Evolutionary conservation across 92 coral and sea anemone genomes (phyloP), one percentile per base, ranked within the genome.

Genomic region (Zoanthus solanderi): DNA sequence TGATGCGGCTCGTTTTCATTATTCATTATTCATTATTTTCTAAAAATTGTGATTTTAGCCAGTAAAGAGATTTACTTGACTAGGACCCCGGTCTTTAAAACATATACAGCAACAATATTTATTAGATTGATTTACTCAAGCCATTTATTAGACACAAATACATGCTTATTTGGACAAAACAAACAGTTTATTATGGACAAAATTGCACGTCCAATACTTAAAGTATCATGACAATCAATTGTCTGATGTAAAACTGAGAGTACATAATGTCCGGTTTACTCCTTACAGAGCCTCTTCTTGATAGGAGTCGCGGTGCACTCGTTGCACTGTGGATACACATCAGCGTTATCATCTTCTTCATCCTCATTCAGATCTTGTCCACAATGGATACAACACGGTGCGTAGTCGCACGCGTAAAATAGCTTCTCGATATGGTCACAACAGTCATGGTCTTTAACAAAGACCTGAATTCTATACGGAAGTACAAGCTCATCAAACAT

Each of bases 371-470:
- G 37, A 76, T 76, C 79, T 76, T 76, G 63, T 47, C 42, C 61
- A 76, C 65, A 76, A 28, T 76, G 42, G 60, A 76, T 76, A 63
- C 63, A 76, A 28, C 79, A 76, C 32, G 15, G 79, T 76, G 63
- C 17, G 16, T 76, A 50, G 79, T 76, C 42, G 42, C 63, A 50
- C 2, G 79, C 37, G 15, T 48, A 48, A 76, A 50, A 47, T 52
- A 76, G 16, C 63, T 76, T 76, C 63, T 76, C 42, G 17, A 50
- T 50, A 52, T 48, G 37, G 79, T 47, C 63, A 52, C 79, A 48
- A 47, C 63, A 76, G 65, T 76, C 65, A 47, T 76, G 79, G 79
- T 76, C 34, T 76, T 76, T 76, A 76, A 76, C 63, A 48, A 76
- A 47, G 79, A 48, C 78, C 78, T 12, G 15, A 2, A 74, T 18